Conservation (phyloP, 2,888 invertebrate species). For the Dicranocentrus wangi region DNA sequence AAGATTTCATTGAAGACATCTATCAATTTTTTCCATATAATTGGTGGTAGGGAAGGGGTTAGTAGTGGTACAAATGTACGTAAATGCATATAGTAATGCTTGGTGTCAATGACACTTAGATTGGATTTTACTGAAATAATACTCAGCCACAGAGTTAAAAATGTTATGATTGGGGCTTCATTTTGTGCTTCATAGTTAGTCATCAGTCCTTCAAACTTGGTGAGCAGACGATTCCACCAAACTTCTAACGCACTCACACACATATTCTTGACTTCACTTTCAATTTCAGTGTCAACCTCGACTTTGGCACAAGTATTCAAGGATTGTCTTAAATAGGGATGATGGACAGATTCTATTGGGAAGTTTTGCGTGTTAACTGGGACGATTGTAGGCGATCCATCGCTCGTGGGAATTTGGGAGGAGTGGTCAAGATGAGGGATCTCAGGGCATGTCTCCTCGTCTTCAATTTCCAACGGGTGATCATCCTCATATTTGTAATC, state of each 20-base stretch:
- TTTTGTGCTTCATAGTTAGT: constrained; percentile 76
- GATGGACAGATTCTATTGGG: constrained; percentile 23
- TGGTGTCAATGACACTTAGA: constrained; percentile 90
- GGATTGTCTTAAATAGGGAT: constrained; percentile 8
- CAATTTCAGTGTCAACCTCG: constrained; percentile 74
- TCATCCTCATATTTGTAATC: constrained; percentile 88
- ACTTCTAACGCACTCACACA: constrained; percentile 89
- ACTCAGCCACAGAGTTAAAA: constrained; percentile 90
- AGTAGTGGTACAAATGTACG: constrained; percentile 85
- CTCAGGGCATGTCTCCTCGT: constrained; percentile 76
- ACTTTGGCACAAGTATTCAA: constrained; percentile 66
- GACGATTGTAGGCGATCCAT: background rate
- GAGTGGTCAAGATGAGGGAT: constrained; percentile 44
- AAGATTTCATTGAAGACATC: constrained; percentile 91
- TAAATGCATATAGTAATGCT: constrained; percentile 89
- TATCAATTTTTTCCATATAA: constrained; percentile 88
- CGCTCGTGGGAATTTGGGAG: constrained; percentile 76
- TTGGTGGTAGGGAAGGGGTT: constrained; percentile 81
- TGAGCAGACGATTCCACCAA: constrained; percentile 88
- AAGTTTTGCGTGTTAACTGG: constrained; percentile 25
- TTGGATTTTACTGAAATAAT: constrained; percentile 93
- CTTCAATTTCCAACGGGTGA: constrained; percentile 80
- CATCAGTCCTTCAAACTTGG: constrained; percentile 77
- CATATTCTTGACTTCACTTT: constrained; percentile 83
- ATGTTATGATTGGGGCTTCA: constrained; percentile 80